Evolutionary conservation across 2,113 vertebrate species (phyloP).

Genomic region (Larimichthys polyactis): DNA sequence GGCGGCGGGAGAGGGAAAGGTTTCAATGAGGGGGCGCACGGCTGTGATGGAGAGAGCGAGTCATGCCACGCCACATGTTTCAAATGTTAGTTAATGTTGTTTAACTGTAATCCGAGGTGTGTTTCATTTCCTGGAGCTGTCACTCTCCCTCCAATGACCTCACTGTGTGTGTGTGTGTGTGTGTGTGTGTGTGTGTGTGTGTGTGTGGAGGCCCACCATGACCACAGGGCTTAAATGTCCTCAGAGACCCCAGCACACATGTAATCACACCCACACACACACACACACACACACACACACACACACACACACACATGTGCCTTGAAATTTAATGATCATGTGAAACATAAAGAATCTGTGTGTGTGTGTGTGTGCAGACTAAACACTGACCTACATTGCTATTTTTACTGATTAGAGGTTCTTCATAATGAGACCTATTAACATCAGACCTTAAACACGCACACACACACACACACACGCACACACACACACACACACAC

Average conservation of each 20-base stretch:
- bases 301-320: slow-evolving; percentile 14
- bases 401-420: slow-evolving; percentile 77
- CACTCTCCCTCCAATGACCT: slow-evolving; percentile 73
- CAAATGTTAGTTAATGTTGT: slow-evolving; percentile 69
- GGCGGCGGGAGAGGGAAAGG: slow-evolving; percentile 23
- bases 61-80: slow-evolving; percentile 58
- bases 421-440: slow-evolving; percentile 70
- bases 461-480: slow-evolving; percentile 25
- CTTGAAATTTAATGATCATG: slow-evolving; percentile 70
- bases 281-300: no score
- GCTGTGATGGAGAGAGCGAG: slow-evolving; percentile 19
- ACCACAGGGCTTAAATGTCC: slow-evolving; percentile 60
- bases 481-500: no score
- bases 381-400: slow-evolving; percentile 71
- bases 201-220: slow-evolving; percentile 40
- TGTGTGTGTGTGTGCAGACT: slow-evolving; percentile 63
- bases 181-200: slow-evolving; percentile 12
- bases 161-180: slow-evolving; percentile 31
- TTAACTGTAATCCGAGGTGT: slow-evolving; percentile 80
- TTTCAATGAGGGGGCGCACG: slow-evolving; percentile 50
- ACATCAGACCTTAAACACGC: slow-evolving; percentile 52
- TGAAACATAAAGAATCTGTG: slow-evolving; percentile 55
- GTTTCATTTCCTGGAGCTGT: slow-evolving; percentile 82
- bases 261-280: no score
- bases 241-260: slow-evolving; percentile 54